A percentile compares a stretch with the other conserved stretches of the same genome.
Conservation (phyloP, 2,888 invertebrate genomes). For the Mimachlamys varia region DNA sequence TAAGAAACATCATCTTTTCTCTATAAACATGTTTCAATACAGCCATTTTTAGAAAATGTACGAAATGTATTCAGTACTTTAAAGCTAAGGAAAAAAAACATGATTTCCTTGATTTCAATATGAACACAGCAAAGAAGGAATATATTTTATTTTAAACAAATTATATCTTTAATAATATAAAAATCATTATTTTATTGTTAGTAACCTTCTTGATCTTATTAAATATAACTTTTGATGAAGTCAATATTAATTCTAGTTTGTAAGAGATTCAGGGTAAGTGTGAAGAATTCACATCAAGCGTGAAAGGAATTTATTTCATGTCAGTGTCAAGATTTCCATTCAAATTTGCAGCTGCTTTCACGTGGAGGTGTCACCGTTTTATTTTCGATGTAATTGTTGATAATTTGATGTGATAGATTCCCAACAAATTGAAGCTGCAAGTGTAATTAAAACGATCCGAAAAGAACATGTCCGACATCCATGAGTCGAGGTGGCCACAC, state of each 20-base stretch:
- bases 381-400: constrained; percentile 1
- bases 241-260: background rate
- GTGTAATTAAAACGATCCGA: constrained; percentile 12
- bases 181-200: background rate
- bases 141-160: too few relatives aligned
- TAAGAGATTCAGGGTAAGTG: background rate
- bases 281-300: background rate
- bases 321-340: background rate
- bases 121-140: too few relatives aligned
- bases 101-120: too few relatives aligned
- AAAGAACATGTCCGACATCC: background rate
- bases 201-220: background rate
- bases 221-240: constrained; percentile 7
- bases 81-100: too few relatives aligned
- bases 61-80: too few relatives aligned
- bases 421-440: constrained; percentile 9
- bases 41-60: background rate
- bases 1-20: too few relatives aligned
- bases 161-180: too few relatives aligned
- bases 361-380: constrained; percentile 1
- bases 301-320: constrained; percentile 22
- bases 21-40: too few relatives aligned
- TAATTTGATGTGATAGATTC: constrained; percentile 24
- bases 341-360: background rate
- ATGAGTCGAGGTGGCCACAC: background rate